Conservation (phyloP, 1,140 invertebrate species). For the Apocrypta bakeri region DNA sequence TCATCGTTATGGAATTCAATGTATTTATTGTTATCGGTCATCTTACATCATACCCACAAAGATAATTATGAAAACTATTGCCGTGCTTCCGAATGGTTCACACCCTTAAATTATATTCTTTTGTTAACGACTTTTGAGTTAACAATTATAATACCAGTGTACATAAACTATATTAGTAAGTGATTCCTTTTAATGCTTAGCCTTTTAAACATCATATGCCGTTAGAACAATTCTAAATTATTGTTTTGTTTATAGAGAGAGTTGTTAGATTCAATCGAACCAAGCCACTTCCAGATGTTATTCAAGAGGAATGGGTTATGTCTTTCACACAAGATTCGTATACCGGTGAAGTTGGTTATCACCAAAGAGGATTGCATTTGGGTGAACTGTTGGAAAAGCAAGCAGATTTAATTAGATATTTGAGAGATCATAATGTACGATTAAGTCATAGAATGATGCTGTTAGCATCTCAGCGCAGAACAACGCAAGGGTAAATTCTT, state of each 20-base stretch:
- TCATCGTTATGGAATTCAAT: constrained; percentile 79
- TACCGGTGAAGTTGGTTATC: constrained; percentile 76
- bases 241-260: constrained; percentile 70
- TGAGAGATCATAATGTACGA: constrained; percentile 73
- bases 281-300: constrained; percentile 76
- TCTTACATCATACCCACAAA: constrained; percentile 80
- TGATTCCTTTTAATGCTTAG: constrained; percentile 48
- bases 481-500: constrained; percentile 53
- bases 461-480: constrained; percentile 62
- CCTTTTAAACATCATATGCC: background rate
- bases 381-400: constrained; percentile 81
- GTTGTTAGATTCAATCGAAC: constrained; percentile 77
- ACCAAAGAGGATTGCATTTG: constrained; percentile 75
- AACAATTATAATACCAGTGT: constrained; percentile 74
- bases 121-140: constrained; percentile 76
- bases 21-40: constrained; percentile 76
- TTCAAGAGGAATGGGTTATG: constrained; percentile 76
- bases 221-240: constrained; percentile 5
- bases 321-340: constrained; percentile 73
- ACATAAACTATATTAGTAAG: constrained; percentile 78
- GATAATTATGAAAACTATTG: constrained; percentile 78
- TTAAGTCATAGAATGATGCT: constrained; percentile 72
- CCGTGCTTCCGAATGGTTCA: constrained; percentile 74
- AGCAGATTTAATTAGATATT: constrained; percentile 75
- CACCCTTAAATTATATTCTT: constrained; percentile 76